These are phyloP conservation scores for Amorpha juglandis DNA, from an alignment of 2,888 invertebrate species.

Conservation along the genomic window DNA sequence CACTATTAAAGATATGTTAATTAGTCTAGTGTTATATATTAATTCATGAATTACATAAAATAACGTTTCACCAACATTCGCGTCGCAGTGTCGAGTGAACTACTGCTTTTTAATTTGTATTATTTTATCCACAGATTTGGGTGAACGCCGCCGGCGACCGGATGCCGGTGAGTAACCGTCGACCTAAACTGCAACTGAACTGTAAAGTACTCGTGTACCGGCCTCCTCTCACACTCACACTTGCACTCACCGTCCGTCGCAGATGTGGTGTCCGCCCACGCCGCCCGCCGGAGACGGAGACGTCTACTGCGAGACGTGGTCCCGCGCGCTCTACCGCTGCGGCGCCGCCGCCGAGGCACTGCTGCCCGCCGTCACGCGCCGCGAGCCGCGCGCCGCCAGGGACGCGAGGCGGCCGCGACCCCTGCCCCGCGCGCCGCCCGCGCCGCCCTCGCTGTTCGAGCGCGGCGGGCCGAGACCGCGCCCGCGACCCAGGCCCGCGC, in stretches of 20 bases:
- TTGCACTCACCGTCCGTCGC: constrained; percentile 38
- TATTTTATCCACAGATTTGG: constrained; percentile 87
- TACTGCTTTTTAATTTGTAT: not conserved
- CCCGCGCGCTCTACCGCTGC: constrained; percentile 93
- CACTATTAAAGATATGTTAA: too few species aligned
- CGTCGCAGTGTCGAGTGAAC: not conserved
- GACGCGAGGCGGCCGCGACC: constrained; percentile 90
- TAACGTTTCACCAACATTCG: not conserved
- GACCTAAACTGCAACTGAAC: too few species aligned
- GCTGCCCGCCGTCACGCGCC: constrained; percentile 78
- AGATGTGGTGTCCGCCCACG: constrained; percentile 99
- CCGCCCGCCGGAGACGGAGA: constrained; percentile 97
- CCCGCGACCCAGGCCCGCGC: constrained; percentile 87
- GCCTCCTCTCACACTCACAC: too few species aligned
- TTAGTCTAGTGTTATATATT: too few species aligned
- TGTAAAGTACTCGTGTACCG: not conserved
- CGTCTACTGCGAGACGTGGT: constrained; percentile 93
- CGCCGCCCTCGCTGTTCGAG: constrained; percentile 86
- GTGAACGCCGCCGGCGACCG: constrained; percentile 86
- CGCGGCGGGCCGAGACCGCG: constrained; percentile 84
- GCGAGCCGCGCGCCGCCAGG: constrained; percentile 79
- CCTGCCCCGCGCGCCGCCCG: constrained; percentile 86
- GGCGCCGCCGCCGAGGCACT: constrained; percentile 89
- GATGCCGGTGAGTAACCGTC: constrained; percentile 90
- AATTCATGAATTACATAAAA: too few species aligned